These are phyloP conservation scores for Caranx melampygus DNA, from an alignment of 2,113 vertebrate species.

Conservation along the genomic window DNA sequence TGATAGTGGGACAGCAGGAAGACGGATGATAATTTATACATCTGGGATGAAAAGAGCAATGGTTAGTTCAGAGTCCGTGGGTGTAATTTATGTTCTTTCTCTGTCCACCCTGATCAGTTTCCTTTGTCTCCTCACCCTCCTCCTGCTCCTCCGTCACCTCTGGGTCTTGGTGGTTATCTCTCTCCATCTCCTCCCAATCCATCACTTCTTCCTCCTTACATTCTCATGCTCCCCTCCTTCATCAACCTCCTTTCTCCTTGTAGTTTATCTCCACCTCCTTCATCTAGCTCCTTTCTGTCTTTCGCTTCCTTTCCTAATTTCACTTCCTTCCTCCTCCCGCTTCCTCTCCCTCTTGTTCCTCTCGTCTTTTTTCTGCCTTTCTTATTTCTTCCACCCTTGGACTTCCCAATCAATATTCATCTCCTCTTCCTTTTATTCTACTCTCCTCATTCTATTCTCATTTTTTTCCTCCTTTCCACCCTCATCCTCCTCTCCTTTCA, in stretches of 20 bases:
- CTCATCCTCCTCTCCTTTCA: background rate
- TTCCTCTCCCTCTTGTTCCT: background rate
- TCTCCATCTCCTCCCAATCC: background rate
- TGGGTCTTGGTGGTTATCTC: conserved; percentile 14
- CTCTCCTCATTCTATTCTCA: background rate
- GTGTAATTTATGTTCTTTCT: conserved; percentile 46
- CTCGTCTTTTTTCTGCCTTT: background rate
- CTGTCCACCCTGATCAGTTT: conserved; percentile 16
- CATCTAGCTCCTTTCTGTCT: background rate
- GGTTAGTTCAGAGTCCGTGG: conserved; percentile 27
- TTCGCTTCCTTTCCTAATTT: background rate
- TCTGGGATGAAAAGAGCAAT: conserved; percentile 42
- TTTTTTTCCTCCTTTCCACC: background rate
- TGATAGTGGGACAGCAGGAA: conserved; percentile 36
- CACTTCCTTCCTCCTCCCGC: background rate
- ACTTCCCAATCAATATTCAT: background rate
- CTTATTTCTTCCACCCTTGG: background rate
- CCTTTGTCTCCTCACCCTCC: conserved; percentile 13
- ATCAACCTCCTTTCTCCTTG: background rate
- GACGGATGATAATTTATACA: conserved; percentile 55
- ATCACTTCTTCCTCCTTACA: conserved; percentile 25
- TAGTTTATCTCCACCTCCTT: background rate
- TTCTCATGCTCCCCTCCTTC: background rate
- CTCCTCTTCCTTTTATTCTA: background rate
- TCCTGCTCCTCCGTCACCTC: conserved; percentile 27